Percentiles rank a stretch among this genome's conserved stretches.
Evolutionary conservation across 2,888 invertebrate species (phyloP).

Genomic region (Phengaris arion): DNA sequence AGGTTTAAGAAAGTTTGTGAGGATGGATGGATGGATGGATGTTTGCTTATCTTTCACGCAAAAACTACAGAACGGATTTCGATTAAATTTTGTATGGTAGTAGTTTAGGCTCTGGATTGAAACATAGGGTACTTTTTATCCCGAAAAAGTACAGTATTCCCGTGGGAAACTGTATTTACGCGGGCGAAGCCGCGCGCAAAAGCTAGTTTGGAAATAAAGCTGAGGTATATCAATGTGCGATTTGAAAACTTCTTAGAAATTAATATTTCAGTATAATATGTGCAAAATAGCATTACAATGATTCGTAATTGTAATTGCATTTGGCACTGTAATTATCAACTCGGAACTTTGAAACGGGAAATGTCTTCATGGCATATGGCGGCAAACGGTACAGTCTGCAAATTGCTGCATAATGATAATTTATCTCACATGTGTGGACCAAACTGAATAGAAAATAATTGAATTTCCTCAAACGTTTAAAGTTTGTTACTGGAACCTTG

Average conservation of each 20-base stretch:
- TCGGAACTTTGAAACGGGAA: constrained; percentile 5
- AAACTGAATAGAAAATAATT: constrained; percentile 20
- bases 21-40: too few relatives aligned
- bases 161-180: too few relatives aligned
- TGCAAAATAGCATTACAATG: neutral
- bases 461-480: constrained; percentile 5
- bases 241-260: neutral
- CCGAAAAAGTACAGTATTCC: too few relatives aligned
- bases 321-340: constrained; percentile 12
- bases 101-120: too few relatives aligned
- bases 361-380: constrained; percentile 19
- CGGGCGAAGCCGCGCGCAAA: too few relatives aligned
- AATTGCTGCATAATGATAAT: constrained; percentile 23
- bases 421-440: constrained; percentile 28
- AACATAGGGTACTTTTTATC: too few relatives aligned
- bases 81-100: too few relatives aligned
- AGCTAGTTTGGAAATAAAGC: too few relatives aligned
- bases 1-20: too few relatives aligned
- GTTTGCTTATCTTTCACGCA: too few relatives aligned
- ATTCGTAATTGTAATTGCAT: constrained; percentile 14
- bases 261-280: neutral
- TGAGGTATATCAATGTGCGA: neutral
- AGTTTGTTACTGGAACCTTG: neutral
- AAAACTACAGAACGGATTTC: too few relatives aligned
- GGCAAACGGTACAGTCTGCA: constrained; percentile 13